Conservation (phyloP, 2,113 vertebrate genomes). For the Ancistrus triradiatus region DNA sequence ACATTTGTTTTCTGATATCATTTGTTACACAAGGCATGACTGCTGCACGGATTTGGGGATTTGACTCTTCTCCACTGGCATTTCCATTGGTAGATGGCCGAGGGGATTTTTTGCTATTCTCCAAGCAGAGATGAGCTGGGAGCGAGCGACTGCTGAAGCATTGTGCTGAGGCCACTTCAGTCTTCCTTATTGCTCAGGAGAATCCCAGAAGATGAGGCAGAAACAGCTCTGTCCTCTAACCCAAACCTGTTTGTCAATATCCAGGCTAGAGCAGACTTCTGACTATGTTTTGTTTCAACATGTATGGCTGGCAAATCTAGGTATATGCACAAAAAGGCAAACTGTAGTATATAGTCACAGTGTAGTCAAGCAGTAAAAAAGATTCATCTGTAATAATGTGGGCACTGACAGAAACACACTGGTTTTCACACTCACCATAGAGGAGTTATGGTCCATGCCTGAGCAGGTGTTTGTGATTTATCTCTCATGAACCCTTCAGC, state of each 20-base stretch:
- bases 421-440: not conserved
- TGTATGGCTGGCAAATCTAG: no score
- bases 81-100: no score
- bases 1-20: slow-evolving; percentile 43
- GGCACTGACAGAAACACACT: no score
- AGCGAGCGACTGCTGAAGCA: slow-evolving; percentile 5
- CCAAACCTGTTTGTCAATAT: slow-evolving; percentile 7
- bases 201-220: slow-evolving; percentile 28
- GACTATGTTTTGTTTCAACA: slow-evolving; percentile 3
- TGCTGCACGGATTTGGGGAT: slow-evolving; percentile 43
- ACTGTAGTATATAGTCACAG: no score
- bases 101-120: slow-evolving; percentile 32
- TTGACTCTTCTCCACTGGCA: slow-evolving; percentile 34
- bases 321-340: no score
- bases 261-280: not conserved
- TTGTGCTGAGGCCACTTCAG: slow-evolving; percentile 8
- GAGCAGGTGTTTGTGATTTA: slow-evolving; percentile 19
- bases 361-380: no score
- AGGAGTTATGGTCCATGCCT: slow-evolving; percentile 6
- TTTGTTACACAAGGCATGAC: slow-evolving; percentile 49
- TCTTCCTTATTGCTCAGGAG: slow-evolving; percentile 26
- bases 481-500: slow-evolving; percentile 3
- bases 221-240: slow-evolving; percentile 14
- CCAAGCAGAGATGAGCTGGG: slow-evolving; percentile 21
- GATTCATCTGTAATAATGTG: no score